Evolutionary conservation across 2,797 vertebrate genomes (phyloP).

Genomic region (Cirrhinus molitorella): DNA sequence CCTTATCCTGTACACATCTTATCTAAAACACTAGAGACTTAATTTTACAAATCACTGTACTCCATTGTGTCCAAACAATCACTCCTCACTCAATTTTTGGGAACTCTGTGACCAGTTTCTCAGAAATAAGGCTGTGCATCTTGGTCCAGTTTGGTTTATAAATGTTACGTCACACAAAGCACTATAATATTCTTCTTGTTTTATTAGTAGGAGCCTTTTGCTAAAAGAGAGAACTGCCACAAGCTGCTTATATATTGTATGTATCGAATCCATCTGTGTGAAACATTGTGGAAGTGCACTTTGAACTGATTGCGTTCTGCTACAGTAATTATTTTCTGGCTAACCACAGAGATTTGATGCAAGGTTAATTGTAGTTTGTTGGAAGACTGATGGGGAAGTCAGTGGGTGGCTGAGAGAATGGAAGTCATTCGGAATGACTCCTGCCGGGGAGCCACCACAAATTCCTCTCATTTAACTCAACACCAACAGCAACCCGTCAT

Average conservation of each 20-base stretch:
- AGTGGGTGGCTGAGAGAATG: conserved; percentile 33
- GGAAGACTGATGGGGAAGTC: conserved; percentile 20
- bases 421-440: conserved; percentile 21
- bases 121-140: not conserved
- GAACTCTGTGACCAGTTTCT: not conserved
- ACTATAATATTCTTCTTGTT: not conserved
- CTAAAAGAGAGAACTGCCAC: not conserved
- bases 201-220: not conserved
- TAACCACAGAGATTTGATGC: not conserved
- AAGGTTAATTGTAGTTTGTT: conserved; percentile 30
- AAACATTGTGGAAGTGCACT: not conserved
- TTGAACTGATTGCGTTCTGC: conserved; percentile 34
- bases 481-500: conserved; percentile 28
- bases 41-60: conserved; percentile 8
- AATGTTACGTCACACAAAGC: not conserved
- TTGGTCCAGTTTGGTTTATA: conserved; percentile 8
- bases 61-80: not conserved
- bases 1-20: not conserved
- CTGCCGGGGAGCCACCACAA: not conserved
- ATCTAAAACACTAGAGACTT: conserved; percentile 1
- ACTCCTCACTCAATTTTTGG: not conserved
- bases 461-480: conserved; percentile 41
- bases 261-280: not conserved
- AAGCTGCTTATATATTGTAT: not conserved
- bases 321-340: conserved; percentile 28